Base-by-base conservation (phyloP, 2,888 invertebrate genomes). In the Leptinotarsa tumamoca region DNA sequence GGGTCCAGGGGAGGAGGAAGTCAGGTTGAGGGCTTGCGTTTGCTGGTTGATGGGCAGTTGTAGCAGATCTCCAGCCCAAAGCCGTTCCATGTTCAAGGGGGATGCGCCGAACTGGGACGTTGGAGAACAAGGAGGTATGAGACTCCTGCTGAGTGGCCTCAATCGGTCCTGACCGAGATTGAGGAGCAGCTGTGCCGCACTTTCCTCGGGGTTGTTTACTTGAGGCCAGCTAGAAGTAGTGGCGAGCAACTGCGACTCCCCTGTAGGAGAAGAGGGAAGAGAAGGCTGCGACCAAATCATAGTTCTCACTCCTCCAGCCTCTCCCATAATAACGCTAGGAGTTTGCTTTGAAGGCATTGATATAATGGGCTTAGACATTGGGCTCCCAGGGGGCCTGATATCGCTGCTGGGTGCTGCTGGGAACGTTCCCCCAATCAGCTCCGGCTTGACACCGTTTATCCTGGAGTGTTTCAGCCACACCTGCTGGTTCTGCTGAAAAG, bases 261-360 rank as follows among this genome's bases (percentile, higher is more conserved):
- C 85, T 83, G 81, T 82, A 79, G 84, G 83, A 85, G 83, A 80
- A 56, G 82, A 87, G 7, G 83, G 81, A 13, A 90, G 83, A 1
- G 90, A 87, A 4, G 92, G 92, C 81, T 92, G 91, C 49, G 92
- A 92, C 93, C 93, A 93, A 75, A 93, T 90, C 93, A 93, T 93
- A 61, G 93, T 93, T 74, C 91, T 86, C 0, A 97, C 96, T 61
- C 96, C 95, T 72, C 96, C 97, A 56, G 96, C 95, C 88, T 97
- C 96, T 68, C 96, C 96, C 96, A 97, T 96, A 82, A 97, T 95
- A 79, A 96, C 96, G 68, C 96, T 95, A 50, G 97, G 96, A 70
- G 96, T 91, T 75, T 91, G 90, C 80, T 94, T 84, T 88, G 94
- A 85, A 90, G 92, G 83, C 73, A 81, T 73, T 68, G 78, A 78